Evolutionary conservation across 2,888 invertebrate genomes (phyloP), one percentile per base, ranked within the genome.

Genomic region (Netelia virgata): DNA sequence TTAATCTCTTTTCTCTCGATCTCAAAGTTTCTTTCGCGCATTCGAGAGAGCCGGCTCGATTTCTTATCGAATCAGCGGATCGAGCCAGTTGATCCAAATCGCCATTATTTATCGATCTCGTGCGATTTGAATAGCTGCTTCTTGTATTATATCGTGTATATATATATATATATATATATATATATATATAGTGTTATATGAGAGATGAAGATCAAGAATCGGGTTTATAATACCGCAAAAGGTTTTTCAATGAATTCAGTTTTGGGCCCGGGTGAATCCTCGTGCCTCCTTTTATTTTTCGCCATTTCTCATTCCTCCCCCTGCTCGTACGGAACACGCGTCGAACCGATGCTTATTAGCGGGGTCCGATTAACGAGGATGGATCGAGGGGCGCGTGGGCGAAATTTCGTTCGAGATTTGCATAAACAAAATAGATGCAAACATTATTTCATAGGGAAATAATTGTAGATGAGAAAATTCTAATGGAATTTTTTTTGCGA

Each of bases 51-150:
- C 61, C 11, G 16, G 59, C 73, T 73, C 73, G 73, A 61, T 73
- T 73, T 57, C 79, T 79, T 73, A 79, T 79, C 79, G 64, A 66
- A 57, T 73, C 66, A 43, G 23, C 63, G 53, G 63, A 79, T 79
- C 79, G 79, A 57, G 64, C 57, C 79, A 41, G 66, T 79, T 59
- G 79, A 79, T 79, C 63, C 14, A 23, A 66, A 79, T 79, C 72
- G 28, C 43, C 57, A 66, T 79, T 79, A 79, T 79, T 79, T 79
- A 79, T 79, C 66, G 79, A 79, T 57, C 66, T 72, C 28, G 43
- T 41, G 16, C 64, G 57, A 73, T 79, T 73, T 66, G 47, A 79
- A 73, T 73, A 64, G 72, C 28, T 47, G 10, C n/a, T 41, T 14
- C 14, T 47, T 47, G 3, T 47, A 47, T 47, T n/a, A 9, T 50